Base-by-base conservation (phyloP, 2,797 vertebrate genomes). In the Silurus lanzhouensis region DNA sequence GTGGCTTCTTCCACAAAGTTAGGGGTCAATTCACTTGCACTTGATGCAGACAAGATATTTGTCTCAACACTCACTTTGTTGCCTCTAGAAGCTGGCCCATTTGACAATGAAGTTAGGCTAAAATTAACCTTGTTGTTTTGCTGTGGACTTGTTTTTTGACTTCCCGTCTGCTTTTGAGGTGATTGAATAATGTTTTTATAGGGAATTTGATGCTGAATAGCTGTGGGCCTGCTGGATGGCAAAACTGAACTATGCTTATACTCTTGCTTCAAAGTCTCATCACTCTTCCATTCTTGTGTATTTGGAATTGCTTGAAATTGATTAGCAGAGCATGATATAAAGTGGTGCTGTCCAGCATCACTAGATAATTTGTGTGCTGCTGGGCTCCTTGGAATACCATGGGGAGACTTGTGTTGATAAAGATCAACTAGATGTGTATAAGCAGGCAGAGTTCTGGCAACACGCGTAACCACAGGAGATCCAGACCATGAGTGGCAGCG, bases 121-220 rank as follows among this genome's bases (percentile, higher is more conserved):
- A 88, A 89, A 68, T 82, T 89, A n/a, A 88, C 88, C 66, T 86
- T 92, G 67, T 77, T 88, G 20, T 86, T 74, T 66, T 84, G 64
- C 19, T 72, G 75, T 17, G 87, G 77, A 85, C 64, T 89, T 48
- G 71, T 58, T 67, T 77, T 79, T 60, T 81, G 78, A 58, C 67
- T 84, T 20, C 48, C 74, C 64, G 55, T 86, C n/a, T 86, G 79
- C 20, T 76, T 88, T 81, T 81, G 81, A 58, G 83, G 77, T 61
- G 85, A 64, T 64, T 89, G 84, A 75, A 72, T 85, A 63, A 84
- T 61, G 58, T 55, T 48, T 46, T 83, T 88, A 13, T 80, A 52
- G 74, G 92, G 91, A 31, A 93, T 75, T 48, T 93, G 87, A 17
- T 95, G 93, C 86, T 94, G 94, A 74, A 95, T 94, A 83, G 91